These are phyloP conservation scores for Pinna nobilis DNA, from an alignment of 1,140 invertebrate species.

Conservation along the genomic window DNA sequence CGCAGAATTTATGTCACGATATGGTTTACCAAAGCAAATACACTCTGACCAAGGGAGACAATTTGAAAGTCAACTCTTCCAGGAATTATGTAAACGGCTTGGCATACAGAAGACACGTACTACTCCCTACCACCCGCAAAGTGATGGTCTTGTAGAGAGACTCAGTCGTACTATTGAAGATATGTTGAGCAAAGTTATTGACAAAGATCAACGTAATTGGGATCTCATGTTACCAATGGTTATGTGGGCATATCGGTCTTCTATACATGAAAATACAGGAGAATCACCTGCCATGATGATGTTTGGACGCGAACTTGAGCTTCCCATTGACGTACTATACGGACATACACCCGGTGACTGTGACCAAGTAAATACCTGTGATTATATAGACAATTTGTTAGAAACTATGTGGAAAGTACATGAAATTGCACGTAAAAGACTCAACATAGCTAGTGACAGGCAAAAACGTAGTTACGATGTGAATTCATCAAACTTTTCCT, in stretches of 20 bases:
- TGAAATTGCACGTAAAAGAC: too few species aligned
- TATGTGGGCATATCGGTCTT: not conserved
- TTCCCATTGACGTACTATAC: not conserved
- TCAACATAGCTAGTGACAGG: too few species aligned
- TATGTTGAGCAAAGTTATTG: too few species aligned
- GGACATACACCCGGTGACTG: not conserved
- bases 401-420: too few species aligned
- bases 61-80: constrained; percentile 36
- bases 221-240: not conserved
- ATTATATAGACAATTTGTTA: too few species aligned
- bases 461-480: too few species aligned
- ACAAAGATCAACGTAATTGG: too few species aligned
- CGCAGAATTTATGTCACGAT: constrained; percentile 27
- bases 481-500: too few species aligned
- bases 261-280: constrained; percentile 2
- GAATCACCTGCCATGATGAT: not conserved
- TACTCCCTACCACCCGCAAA: constrained; percentile 40
- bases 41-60: constrained; percentile 40
- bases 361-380: too few species aligned
- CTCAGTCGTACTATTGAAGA: too few species aligned
- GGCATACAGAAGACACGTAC: constrained; percentile 32
- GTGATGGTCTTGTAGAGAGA: too few species aligned
- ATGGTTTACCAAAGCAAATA: constrained; percentile 24
- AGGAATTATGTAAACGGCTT: constrained; percentile 24
- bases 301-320: not conserved